Percentiles rank a stretch among this genome's conserved stretches.
Conservation (phyloP, 1,140 invertebrate species). For the Schlechtendalia chinensis region DNA sequence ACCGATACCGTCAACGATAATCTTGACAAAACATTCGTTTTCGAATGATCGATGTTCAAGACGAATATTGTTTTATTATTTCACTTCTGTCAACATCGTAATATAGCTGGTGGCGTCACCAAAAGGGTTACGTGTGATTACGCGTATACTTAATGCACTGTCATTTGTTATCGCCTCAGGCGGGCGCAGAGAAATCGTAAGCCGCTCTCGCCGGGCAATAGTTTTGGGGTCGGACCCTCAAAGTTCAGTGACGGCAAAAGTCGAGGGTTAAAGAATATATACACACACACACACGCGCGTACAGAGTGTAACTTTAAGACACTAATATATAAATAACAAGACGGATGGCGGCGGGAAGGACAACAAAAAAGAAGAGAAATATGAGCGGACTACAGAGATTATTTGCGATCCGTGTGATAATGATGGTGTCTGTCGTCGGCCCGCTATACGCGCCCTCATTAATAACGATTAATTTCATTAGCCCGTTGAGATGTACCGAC, state of each 20-base stretch:
- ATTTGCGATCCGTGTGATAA: slow-evolving; percentile 7
- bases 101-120: not conserved
- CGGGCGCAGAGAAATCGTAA: slow-evolving; percentile 8
- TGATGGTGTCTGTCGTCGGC: slow-evolving; percentile 27
- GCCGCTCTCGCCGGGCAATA: slow-evolving; percentile 1
- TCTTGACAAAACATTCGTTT: slow-evolving; percentile 47
- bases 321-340: slow-evolving; percentile 7
- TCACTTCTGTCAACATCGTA: slow-evolving; percentile 11
- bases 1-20: slow-evolving; percentile 27
- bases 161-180: not conserved
- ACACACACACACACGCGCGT: too few species aligned
- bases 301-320: slow-evolving; percentile 14
- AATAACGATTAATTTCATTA: slow-evolving; percentile 43
- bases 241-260: slow-evolving; percentile 17
- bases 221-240: not conserved
- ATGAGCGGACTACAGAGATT: not conserved
- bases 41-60: not conserved
- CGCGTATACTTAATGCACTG: slow-evolving; percentile 19
- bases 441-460: not conserved
- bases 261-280: slow-evolving; percentile 13
- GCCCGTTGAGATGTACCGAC: not conserved
- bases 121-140: slow-evolving; percentile 32
- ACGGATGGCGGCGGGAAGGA: not conserved
- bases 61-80: slow-evolving; percentile 29
- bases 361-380: not conserved